Evolutionary conservation across 1,140 invertebrate genomes (phyloP).

Genomic region (Elysia chlorotica): DNA sequence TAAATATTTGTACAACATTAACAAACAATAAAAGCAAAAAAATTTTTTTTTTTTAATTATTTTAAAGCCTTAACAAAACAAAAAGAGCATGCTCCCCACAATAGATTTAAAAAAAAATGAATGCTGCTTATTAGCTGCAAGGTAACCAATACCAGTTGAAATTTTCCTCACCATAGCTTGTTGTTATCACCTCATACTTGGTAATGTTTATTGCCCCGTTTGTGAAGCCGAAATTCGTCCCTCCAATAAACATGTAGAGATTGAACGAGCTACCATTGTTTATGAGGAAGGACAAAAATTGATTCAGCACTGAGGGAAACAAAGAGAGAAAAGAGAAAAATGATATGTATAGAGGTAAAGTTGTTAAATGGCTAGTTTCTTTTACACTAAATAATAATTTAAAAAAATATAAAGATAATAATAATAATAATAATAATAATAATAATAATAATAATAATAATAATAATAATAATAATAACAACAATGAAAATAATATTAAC

Average conservation of each 20-base stretch:
- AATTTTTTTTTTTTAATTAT: too few species aligned
- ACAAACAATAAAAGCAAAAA: too few species aligned
- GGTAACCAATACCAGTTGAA: neutral
- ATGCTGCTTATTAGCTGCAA: neutral
- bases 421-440: neutral
- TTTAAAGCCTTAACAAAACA: too few species aligned
- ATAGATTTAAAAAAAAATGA: too few species aligned
- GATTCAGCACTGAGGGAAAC: neutral
- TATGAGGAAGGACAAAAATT: neutral
- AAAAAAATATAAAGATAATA: neutral
- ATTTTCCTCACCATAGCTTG: constrained; percentile 64
- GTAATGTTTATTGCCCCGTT: constrained; percentile 67
- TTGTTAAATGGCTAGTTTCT: neutral
- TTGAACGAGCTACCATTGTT: constrained; percentile 68
- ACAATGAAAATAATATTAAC: neutral
- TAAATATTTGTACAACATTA: too few species aligned
- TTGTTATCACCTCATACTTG: constrained; percentile 64
- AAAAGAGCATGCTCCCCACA: too few species aligned
- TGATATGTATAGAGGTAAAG: neutral
- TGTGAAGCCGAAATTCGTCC: constrained; percentile 75
- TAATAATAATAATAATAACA: neutral
- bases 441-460: neutral
- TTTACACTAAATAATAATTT: neutral
- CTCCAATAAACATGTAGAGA: constrained; percentile 76
- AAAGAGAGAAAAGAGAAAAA: neutral